A percentile compares a stretch with the other conserved stretches of the same genome.
Evolutionary conservation across 2,888 invertebrate species (phyloP).

Genomic region (Euzophera pinguis): DNA sequence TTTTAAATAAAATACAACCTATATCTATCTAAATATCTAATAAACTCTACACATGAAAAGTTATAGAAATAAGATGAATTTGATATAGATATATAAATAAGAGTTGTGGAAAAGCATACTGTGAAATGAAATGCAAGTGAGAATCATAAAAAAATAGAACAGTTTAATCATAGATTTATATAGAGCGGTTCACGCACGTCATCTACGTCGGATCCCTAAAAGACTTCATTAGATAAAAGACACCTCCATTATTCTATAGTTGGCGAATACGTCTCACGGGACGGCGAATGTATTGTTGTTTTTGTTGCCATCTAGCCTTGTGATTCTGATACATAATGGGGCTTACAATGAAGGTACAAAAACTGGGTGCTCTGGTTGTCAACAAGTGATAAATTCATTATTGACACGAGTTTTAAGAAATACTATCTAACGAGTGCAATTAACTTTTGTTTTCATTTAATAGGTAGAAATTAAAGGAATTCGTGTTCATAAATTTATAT

Average conservation of each 20-base stretch:
- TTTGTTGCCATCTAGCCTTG: background rate
- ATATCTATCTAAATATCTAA: too few relatives aligned
- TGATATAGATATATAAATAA: too few relatives aligned
- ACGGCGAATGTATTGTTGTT: constrained; percentile 3
- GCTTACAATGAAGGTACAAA: background rate
- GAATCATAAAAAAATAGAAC: too few relatives aligned
- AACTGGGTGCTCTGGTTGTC: constrained; percentile 4
- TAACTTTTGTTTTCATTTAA: background rate
- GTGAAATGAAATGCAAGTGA: too few relatives aligned
- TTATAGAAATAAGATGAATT: too few relatives aligned
- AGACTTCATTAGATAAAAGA: constrained; percentile 9
- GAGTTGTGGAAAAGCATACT: too few relatives aligned
- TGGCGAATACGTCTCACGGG: constrained; percentile 5
- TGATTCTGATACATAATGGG: background rate
- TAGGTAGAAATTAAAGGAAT: too few relatives aligned
- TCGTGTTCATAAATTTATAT: too few relatives aligned
- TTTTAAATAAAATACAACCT: too few relatives aligned
- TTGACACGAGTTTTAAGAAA: background rate
- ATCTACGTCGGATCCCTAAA: background rate
- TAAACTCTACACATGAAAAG: too few relatives aligned
- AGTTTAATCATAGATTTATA: too few relatives aligned
- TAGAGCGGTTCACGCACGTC: too few relatives aligned
- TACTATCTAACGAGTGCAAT: background rate
- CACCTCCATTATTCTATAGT: background rate
- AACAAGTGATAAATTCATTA: constrained; percentile 5